These are phyloP conservation scores for Psittacula derbiana DNA, from an alignment of 2,797 vertebrate species.

Conservation along the genomic window DNA sequence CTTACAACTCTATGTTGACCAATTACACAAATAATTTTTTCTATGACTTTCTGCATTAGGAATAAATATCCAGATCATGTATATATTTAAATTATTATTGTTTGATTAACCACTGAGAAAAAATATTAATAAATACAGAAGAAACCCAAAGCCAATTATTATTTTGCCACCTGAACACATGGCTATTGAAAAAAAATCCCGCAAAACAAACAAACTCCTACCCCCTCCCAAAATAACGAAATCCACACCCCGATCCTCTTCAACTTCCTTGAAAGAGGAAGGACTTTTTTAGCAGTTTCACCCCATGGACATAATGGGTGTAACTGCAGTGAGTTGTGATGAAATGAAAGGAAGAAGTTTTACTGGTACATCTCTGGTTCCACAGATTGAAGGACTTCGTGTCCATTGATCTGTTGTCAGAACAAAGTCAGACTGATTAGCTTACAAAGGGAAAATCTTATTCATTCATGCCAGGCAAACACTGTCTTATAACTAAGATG, in stretches of 20 bases:
- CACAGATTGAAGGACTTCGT: neutral
- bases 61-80: neutral
- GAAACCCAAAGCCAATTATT: accelerated
- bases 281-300: neutral
- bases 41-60: neutral
- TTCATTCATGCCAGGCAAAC: neutral
- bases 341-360: neutral
- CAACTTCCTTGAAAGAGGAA: neutral
- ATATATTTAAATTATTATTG: neutral
- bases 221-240: neutral
- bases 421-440: neutral
- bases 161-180: neutral
- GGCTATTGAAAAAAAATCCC: neutral
- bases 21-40: neutral
- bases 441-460: neutral
- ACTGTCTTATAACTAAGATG: neutral
- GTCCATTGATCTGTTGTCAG: neutral
- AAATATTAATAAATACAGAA: neutral
- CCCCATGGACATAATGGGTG: accelerated
- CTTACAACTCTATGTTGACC: neutral
- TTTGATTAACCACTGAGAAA: neutral
- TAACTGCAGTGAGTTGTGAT: neutral
- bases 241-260: accelerated
- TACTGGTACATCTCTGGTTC: neutral
- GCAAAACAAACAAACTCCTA: neutral